A percentile compares a stretch with the other conserved stretches of the same genome.
These are phyloP conservation scores for Hypolimnas misippus DNA, from an alignment of 2,888 invertebrate genomes.

Conservation along the genomic window DNA sequence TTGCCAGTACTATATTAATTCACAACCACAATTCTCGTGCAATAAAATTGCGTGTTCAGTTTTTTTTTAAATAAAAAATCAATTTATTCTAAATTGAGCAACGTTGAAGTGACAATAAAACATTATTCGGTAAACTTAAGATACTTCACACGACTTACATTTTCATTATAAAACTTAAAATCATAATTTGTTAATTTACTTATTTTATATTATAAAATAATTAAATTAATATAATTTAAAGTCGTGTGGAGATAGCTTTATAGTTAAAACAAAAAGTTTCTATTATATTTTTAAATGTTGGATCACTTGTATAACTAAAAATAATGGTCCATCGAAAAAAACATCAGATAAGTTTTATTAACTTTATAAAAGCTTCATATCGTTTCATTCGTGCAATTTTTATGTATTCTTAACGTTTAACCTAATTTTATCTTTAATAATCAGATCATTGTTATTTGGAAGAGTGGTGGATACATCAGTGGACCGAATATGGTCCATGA, in stretches of 20 bases:
- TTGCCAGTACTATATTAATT: conserved; percentile 63
- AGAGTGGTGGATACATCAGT: background rate
- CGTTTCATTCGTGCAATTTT: too few species aligned
- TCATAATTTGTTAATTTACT: background rate
- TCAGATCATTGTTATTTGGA: too few species aligned
- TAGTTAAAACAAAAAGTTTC: background rate
- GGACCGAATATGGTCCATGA: background rate
- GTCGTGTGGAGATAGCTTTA: background rate
- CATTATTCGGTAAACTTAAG: conserved; percentile 61
- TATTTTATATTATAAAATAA: background rate
- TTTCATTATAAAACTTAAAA: background rate
- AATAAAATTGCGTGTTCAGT: conserved; percentile 52
- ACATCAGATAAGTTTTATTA: too few species aligned
- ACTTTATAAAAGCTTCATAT: too few species aligned
- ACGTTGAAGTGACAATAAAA: conserved; percentile 73
- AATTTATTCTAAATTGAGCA: conserved; percentile 73
- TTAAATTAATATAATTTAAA: background rate
- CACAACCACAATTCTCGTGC: conserved; percentile 73
- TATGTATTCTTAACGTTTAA: too few species aligned
- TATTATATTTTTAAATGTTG: too few species aligned
- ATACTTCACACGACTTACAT: conserved; percentile 12
- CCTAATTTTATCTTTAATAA: too few species aligned
- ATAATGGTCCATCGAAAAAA: too few species aligned
- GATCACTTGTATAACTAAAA: too few species aligned
- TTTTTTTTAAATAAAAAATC: conserved; percentile 54